phyloP scores from a whole-genome alignment of 2,888 invertebrate species.

The Rapana venosa region DNA sequence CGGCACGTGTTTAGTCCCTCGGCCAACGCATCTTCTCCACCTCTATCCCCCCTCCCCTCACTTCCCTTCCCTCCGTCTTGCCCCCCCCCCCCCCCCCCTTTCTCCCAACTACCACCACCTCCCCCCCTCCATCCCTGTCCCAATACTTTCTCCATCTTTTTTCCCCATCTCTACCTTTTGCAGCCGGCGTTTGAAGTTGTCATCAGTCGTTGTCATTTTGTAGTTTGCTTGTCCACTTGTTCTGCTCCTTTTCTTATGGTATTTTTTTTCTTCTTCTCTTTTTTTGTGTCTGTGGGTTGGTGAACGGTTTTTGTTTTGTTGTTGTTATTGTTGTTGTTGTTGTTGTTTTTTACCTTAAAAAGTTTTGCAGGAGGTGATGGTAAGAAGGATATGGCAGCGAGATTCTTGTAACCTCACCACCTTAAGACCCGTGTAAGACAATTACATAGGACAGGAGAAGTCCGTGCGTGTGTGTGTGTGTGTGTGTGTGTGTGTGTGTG shows the following conservation, averaged over 20 bases:
- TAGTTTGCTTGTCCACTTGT: background rate
- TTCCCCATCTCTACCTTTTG: background rate
- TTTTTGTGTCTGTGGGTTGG: background rate
- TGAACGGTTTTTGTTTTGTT: background rate
- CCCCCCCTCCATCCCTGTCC: background rate
- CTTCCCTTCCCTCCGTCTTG: background rate
- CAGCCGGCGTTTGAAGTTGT: background rate
- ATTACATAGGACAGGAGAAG: background rate
- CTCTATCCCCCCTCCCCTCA: background rate
- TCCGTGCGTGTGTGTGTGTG: background rate
- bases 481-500: background rate
- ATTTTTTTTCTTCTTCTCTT: background rate
- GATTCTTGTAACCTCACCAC: background rate
- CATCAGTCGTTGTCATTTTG: background rate
- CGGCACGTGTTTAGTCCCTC: conserved; percentile 22
- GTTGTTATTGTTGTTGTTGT: too few species aligned
- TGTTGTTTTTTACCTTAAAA: too few species aligned
- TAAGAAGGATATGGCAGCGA: background rate
- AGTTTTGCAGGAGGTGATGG: background rate
- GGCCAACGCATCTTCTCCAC: conserved; percentile 17
- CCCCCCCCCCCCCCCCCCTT: conserved; percentile 13
- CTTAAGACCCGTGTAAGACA: background rate
- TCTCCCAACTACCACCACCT: background rate
- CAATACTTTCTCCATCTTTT: background rate
- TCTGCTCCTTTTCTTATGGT: background rate